Evolutionary conservation across 2,797 vertebrate species (phyloP).

Genomic region (Syngnathus rostellatus): DNA sequence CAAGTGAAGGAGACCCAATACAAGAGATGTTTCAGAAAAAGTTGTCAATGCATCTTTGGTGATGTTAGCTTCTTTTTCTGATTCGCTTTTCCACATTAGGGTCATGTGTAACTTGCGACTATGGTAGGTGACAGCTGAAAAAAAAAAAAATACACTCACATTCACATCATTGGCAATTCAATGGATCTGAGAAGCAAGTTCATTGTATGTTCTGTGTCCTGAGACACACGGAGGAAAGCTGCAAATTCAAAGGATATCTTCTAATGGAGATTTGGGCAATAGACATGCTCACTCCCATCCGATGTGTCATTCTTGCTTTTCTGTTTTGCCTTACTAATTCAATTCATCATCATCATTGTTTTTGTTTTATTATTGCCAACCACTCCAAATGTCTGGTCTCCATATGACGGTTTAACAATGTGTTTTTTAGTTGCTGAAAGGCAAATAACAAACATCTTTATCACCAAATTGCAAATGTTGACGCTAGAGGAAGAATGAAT

Average conservation of each 20-base stretch:
- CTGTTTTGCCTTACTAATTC: conserved; percentile 11
- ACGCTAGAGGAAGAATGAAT: neutral
- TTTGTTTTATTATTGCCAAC: conserved; percentile 14
- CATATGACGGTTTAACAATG: conserved; percentile 43
- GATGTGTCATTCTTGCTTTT: conserved; percentile 3
- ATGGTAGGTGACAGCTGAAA: neutral
- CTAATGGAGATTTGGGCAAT: neutral
- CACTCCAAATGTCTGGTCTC: conserved; percentile 23
- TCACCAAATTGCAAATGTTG: conserved; percentile 11
- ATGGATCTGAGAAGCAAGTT: neutral
- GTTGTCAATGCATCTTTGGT: neutral
- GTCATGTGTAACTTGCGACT: neutral
- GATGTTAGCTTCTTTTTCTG: too few species aligned
- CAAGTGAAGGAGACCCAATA: neutral
- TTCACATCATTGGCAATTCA: neutral
- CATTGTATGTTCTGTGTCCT: too few species aligned
- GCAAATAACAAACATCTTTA: conserved; percentile 16
- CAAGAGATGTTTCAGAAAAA: neutral
- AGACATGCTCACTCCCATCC: neutral
- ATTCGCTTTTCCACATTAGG: neutral
- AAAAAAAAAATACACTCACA: neutral
- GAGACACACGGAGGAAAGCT: neutral
- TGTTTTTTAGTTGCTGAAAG: conserved; percentile 26
- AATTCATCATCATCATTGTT: conserved; percentile 13
- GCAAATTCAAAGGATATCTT: neutral